Conservation (phyloP, 2,888 invertebrate genomes). For the Piscicola geometra region DNA sequence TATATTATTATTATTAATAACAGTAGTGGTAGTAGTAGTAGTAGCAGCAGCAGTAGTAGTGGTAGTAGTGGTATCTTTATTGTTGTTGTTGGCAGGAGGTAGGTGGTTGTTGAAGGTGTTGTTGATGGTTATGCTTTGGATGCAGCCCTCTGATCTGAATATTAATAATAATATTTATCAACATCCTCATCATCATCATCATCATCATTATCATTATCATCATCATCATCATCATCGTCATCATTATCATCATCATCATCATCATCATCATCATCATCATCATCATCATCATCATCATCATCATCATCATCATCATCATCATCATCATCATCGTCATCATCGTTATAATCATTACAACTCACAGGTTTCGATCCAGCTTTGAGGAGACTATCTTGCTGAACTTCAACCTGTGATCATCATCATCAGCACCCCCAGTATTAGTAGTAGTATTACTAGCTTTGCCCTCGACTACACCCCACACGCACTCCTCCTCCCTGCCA, state of each 20-base stretch:
- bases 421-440: too few species aligned
- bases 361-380: neutral
- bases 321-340: neutral
- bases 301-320: neutral
- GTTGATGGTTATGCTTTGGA: constrained; percentile 9
- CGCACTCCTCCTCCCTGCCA: neutral
- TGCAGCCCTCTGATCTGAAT: neutral
- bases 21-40: neutral
- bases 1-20: neutral
- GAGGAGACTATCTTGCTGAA: too few species aligned
- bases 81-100: neutral
- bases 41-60: neutral
- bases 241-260: neutral
- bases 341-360: neutral
- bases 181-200: too few species aligned
- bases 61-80: neutral
- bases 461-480: neutral
- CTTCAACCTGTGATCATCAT: too few species aligned
- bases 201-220: neutral
- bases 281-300: too few species aligned
- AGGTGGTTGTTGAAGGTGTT: neutral
- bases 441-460: too few species aligned
- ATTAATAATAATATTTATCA: neutral
- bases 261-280: too few species aligned
- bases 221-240: neutral